Conservation (phyloP, 2,888 invertebrate genomes). For the Clivina fossor region DNA sequence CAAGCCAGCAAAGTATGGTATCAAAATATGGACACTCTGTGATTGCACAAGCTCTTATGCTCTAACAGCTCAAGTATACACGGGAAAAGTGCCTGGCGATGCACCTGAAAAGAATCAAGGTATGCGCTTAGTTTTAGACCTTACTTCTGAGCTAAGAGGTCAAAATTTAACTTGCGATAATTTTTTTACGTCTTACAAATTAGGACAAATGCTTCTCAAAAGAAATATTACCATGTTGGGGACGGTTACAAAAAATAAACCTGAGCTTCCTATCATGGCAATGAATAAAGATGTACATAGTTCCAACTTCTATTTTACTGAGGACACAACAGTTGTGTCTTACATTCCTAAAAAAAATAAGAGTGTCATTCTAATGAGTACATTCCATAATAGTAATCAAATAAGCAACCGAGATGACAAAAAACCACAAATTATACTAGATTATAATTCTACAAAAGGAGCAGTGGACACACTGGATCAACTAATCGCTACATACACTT, state of each 20-base stretch:
- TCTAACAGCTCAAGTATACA: conserved; percentile 17
- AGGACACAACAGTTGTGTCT: conserved; percentile 15
- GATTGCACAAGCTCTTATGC: conserved; percentile 14
- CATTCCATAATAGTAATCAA: conserved; percentile 11
- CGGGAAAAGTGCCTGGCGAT: conserved; percentile 25
- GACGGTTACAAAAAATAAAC: conserved; percentile 14
- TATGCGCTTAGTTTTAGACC: conserved; percentile 26
- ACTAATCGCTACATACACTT: conserved; percentile 35
- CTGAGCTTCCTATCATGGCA: conserved; percentile 4
- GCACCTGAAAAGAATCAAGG: conserved; percentile 31
- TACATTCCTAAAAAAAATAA: conserved; percentile 28
- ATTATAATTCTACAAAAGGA: conserved; percentile 40
- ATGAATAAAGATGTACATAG: conserved; percentile 24
- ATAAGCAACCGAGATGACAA: conserved; percentile 25
- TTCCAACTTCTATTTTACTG: conserved; percentile 26
- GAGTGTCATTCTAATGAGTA: conserved; percentile 19
- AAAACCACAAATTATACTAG: conserved; percentile 38
- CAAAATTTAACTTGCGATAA: conserved; percentile 30
- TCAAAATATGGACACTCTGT: conserved; percentile 21
- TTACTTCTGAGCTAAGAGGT: conserved; percentile 23
- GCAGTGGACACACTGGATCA: conserved; percentile 40
- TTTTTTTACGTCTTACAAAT: conserved; percentile 30
- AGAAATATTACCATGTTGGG: conserved; percentile 30
- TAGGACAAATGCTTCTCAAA: conserved; percentile 27
- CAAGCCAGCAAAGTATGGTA: conserved; percentile 19